Evolutionary conservation across 2,888 invertebrate species (phyloP).

Genomic region (Cordilura impudica): DNA sequence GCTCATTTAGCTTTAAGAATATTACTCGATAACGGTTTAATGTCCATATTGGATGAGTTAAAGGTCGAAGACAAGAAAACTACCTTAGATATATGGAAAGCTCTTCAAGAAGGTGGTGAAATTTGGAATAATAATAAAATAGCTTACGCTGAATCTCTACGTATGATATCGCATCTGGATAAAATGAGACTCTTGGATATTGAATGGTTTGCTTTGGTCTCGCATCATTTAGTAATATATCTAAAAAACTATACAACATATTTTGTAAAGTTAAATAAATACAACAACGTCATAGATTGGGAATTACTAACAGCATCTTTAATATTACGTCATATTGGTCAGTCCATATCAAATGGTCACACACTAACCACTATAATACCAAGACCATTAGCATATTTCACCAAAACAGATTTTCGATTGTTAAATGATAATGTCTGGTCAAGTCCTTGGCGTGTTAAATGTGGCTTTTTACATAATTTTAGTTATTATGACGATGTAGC

Average conservation of each 20-base stretch:
- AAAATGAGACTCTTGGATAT: slow-evolving; percentile 83
- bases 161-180: slow-evolving; percentile 83
- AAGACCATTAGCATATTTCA: neutral
- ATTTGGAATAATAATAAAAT: slow-evolving; percentile 26
- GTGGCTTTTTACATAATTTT: slow-evolving; percentile 69
- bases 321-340: slow-evolving; percentile 87
- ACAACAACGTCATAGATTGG: slow-evolving; percentile 74
- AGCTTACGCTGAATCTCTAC: slow-evolving; percentile 65
- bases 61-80: neutral
- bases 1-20: slow-evolving; percentile 87
- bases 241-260: slow-evolving; percentile 83
- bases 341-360: slow-evolving; percentile 88
- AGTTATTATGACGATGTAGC: slow-evolving; percentile 80
- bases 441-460: slow-evolving; percentile 66
- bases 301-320: slow-evolving; percentile 80
- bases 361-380: slow-evolving; percentile 78
- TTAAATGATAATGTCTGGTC: slow-evolving; percentile 69
- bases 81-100: slow-evolving; percentile 66
- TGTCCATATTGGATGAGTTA: slow-evolving; percentile 64
- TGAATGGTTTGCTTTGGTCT: slow-evolving; percentile 84
- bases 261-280: slow-evolving; percentile 79
- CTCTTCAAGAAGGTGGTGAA: slow-evolving; percentile 45
- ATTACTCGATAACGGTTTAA: slow-evolving; percentile 79
- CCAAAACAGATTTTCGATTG: slow-evolving; percentile 57
- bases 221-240: slow-evolving; percentile 83